Conservation (phyloP, 2,888 invertebrate species). For the Polia nebulosa region DNA sequence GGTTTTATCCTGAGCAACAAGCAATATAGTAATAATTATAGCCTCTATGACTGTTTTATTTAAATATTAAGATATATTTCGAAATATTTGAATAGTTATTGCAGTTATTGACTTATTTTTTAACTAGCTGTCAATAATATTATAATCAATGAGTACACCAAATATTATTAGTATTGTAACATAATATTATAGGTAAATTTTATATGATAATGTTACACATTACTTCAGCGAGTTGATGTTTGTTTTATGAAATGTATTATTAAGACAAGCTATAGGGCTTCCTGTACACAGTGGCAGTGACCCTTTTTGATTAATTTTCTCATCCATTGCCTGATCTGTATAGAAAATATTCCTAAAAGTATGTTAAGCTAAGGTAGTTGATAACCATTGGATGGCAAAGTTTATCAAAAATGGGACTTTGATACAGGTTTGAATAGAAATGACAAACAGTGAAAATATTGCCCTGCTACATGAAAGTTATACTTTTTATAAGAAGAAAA, state of each 20-base stretch:
- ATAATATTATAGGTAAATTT: slow-evolving; percentile 60
- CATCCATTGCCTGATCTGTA: slow-evolving; percentile 16
- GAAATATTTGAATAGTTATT: slow-evolving; percentile 60
- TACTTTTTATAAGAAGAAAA: slow-evolving; percentile 21
- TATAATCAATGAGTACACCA: slow-evolving; percentile 64
- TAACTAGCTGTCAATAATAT: slow-evolving; percentile 64
- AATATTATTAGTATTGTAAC: slow-evolving; percentile 66
- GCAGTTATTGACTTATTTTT: slow-evolving; percentile 58
- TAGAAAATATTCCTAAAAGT: slow-evolving; percentile 38
- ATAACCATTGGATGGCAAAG: slow-evolving; percentile 11
- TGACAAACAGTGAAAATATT: slow-evolving; percentile 4
- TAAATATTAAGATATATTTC: slow-evolving; percentile 60
- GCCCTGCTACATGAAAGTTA: slow-evolving; percentile 11
- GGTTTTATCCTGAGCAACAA: slow-evolving; percentile 59
- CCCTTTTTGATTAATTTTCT: slow-evolving; percentile 33
- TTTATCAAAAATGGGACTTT: slow-evolving; percentile 8
- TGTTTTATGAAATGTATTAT: slow-evolving; percentile 43
- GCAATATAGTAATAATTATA: slow-evolving; percentile 62
- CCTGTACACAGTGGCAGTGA: slow-evolving; percentile 7
- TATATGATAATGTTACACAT: slow-evolving; percentile 65
- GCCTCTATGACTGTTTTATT: slow-evolving; percentile 57
- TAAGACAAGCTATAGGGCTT: slow-evolving; percentile 15
- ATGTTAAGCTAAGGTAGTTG: slow-evolving; percentile 22
- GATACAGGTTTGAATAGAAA: slow-evolving; percentile 7
- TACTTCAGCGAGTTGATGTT: slow-evolving; percentile 36